phyloP scores from a whole-genome alignment of 2,113 vertebrate genomes.

The Tragelaphus imberbis region DNA sequence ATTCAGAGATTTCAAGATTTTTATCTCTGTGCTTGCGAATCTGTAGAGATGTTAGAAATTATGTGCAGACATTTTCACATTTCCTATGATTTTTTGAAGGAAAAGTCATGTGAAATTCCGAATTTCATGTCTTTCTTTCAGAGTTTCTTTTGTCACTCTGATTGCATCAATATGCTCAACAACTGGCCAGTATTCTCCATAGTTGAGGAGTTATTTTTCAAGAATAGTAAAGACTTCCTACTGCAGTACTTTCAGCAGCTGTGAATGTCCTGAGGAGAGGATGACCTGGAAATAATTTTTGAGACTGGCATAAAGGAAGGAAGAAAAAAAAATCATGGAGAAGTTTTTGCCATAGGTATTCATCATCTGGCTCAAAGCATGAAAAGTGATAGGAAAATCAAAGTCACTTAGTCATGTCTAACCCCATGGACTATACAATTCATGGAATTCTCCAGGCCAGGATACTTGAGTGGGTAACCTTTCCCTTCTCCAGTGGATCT shows the following conservation, averaged over 20 bases:
- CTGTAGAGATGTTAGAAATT: not conserved
- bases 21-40: not conserved
- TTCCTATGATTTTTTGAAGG: not conserved
- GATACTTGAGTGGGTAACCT: not conserved
- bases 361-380: not conserved
- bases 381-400: not conserved
- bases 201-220: not conserved
- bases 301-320: not conserved
- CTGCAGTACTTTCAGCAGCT: not conserved
- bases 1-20: not conserved
- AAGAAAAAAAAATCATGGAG: not conserved
- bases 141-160: not conserved
- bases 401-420: not conserved
- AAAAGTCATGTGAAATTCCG: not conserved
- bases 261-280: not conserved
- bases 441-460: not conserved
- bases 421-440: not conserved
- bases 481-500: not conserved
- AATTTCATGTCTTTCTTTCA: not conserved
- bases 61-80: not conserved
- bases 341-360: not conserved
- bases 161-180: not conserved
- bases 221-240: not conserved
- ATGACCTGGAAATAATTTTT: not conserved
- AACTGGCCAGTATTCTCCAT: not conserved